A percentile compares a stretch with the other conserved stretches of the same genome.
Conservation (phyloP, 2,797 vertebrate genomes). For the Hyperoplus lanceolatus region DNA sequence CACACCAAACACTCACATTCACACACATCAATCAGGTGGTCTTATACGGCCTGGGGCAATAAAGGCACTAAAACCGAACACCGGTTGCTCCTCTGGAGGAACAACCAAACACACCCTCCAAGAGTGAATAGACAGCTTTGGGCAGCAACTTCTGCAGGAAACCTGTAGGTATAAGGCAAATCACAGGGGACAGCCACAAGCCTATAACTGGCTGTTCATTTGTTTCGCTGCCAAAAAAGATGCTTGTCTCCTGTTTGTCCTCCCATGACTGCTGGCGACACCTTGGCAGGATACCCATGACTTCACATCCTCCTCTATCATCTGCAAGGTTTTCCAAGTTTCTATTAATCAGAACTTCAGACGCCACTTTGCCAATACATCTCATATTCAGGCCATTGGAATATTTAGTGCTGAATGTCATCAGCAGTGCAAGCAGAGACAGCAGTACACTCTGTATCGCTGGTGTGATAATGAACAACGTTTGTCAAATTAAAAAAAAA, state of each 20-base stretch:
- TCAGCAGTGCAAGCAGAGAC: constrained; percentile 26
- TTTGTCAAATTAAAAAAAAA: constrained; percentile 60
- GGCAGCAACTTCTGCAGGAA: constrained; percentile 35
- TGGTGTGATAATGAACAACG: constrained; percentile 43
- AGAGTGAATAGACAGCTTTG: constrained; percentile 33
- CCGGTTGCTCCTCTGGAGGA: constrained; percentile 35
- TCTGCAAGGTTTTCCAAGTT: constrained; percentile 14
- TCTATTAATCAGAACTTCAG: constrained; percentile 46
- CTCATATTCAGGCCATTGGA: constrained; percentile 30
- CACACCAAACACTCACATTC: constrained; percentile 59
- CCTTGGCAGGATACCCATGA: constrained; percentile 20
- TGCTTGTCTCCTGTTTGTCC: constrained; percentile 36
- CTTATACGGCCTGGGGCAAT: constrained; percentile 34
- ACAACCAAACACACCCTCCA: constrained; percentile 31
- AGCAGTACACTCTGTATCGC: constrained; percentile 19
- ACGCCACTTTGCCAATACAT: constrained; percentile 21
- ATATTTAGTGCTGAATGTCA: constrained; percentile 50
- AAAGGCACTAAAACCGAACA: constrained; percentile 49
- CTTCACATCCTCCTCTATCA: constrained; percentile 4
- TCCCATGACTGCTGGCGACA: constrained; percentile 38
- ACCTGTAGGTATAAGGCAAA: constrained; percentile 46
- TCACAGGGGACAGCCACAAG: constrained; percentile 38
- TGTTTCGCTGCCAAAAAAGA: constrained; percentile 62
- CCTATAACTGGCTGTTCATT: constrained; percentile 47
- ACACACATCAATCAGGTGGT: constrained; percentile 58